Evolutionary conservation across 2,888 invertebrate species (phyloP), one percentile per base, ranked within the genome.

Genomic region (Heteromurus nitidus): DNA sequence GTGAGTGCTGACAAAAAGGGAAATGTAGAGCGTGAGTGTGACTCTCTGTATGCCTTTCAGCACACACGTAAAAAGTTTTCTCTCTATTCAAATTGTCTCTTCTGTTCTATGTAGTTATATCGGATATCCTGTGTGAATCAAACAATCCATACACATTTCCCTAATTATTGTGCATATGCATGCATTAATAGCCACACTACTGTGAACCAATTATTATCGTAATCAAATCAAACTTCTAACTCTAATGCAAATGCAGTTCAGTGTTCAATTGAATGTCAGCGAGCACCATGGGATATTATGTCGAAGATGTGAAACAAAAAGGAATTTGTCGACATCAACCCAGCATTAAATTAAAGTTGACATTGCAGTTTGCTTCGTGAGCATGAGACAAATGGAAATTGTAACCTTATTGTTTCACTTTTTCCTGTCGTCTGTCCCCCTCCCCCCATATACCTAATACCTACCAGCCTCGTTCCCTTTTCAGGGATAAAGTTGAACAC

Each of bases 371-470:
- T n/a, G n/a, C n/a, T n/a, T n/a, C n/a, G n/a, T n/a, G n/a, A n/a
- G n/a, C n/a, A n/a, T 80, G 58, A 67, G 42, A 44, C 20, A 65
- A 44, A 24, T 11, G 9, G 62, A 64, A 44, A 28, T 31, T 64
- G 62, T n/a, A n/a, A n/a, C n/a, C 42, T 69, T 65, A 72, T 80
- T 80, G 79, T 80, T 80, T 80, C 62, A 62, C 62, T 77, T 69
- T 77, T n/a, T n/a, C n/a, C n/a, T n/a, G n/a, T n/a, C n/a, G n/a
- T n/a, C n/a, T n/a, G n/a, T n/a, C n/a, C n/a, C n/a, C 77, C 31
- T 55, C 65, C 55, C 55, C 65, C 65, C 36, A 64, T 74, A n/a
- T n/a, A n/a, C n/a, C n/a, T n/a, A n/a, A n/a, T n/a, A n/a, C n/a
- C n/a, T n/a, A n/a, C 20, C 22, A 3, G 3, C 2, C 22, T 53